These are phyloP conservation scores for Lomographa bimaculata DNA, from an alignment of 2,888 invertebrate species.

Conservation along the genomic window DNA sequence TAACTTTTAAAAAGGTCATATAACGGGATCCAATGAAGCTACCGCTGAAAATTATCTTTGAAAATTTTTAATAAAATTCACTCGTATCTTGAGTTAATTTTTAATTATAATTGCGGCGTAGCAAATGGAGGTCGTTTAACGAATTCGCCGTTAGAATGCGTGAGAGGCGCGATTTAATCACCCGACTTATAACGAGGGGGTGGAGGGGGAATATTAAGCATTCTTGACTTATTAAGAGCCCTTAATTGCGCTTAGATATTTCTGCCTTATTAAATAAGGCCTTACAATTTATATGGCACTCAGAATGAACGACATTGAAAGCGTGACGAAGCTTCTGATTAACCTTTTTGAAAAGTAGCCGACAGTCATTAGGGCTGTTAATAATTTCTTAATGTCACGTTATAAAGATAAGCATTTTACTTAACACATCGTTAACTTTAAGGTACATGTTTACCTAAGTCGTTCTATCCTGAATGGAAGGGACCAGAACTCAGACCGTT, in stretches of 20 bases:
- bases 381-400: constrained; percentile 19
- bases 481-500: too few relatives aligned
- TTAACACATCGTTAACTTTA: constrained; percentile 19
- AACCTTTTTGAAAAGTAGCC: constrained; percentile 26
- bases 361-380: constrained; percentile 11
- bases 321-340: constrained; percentile 42
- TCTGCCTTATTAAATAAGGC: constrained; percentile 64
- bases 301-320: constrained; percentile 45
- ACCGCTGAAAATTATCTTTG: constrained; percentile 18
- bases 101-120: constrained; percentile 75
- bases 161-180: constrained; percentile 75
- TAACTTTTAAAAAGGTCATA: too few relatives aligned
- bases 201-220: constrained; percentile 62
- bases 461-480: too few relatives aligned
- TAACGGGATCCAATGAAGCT: too few relatives aligned
- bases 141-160: constrained; percentile 62
- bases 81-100: constrained; percentile 66
- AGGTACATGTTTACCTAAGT: constrained; percentile 6
- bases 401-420: constrained; percentile 19
- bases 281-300: constrained; percentile 58
- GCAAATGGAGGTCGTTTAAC: constrained; percentile 56
- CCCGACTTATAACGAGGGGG: constrained; percentile 67
- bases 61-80: constrained; percentile 37
- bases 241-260: constrained; percentile 70
- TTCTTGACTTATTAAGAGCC: constrained; percentile 71